phyloP scores from a whole-genome alignment of 2,113 vertebrate species.

The Felis catus region DNA sequence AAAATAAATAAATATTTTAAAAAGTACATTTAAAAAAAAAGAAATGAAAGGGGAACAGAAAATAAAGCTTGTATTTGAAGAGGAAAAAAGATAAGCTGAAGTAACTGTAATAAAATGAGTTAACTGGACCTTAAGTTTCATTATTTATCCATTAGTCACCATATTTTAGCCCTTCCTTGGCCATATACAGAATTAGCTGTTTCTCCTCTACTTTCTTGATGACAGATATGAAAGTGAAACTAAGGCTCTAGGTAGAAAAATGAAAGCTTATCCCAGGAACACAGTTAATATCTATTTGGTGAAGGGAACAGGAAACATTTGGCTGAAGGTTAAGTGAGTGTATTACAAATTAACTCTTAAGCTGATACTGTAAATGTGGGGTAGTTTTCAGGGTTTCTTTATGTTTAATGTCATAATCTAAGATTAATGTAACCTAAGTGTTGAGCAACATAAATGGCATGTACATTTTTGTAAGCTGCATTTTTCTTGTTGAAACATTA shows the following conservation, averaged over 20 bases:
- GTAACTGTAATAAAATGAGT: not conserved
- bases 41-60: not conserved
- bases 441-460: not conserved
- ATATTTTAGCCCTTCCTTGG: not conserved
- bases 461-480: not conserved
- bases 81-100: not conserved
- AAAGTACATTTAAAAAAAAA: not conserved
- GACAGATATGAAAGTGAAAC: not conserved
- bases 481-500: conserved; percentile 3
- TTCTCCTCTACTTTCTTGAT: not conserved
- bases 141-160: not conserved
- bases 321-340: not conserved
- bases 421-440: not conserved
- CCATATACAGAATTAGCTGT: not conserved
- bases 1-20: too few relatives aligned
- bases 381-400: not conserved
- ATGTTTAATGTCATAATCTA: not conserved
- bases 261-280: not conserved
- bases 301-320: not conserved
- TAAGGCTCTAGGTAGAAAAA: not conserved
- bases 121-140: not conserved
- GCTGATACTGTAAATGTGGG: not conserved
- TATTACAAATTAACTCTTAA: not conserved
- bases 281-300: not conserved
- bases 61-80: not conserved